phyloP scores from a whole-genome alignment of 2,888 invertebrate genomes.

The Trachelus troglodyta region DNA sequence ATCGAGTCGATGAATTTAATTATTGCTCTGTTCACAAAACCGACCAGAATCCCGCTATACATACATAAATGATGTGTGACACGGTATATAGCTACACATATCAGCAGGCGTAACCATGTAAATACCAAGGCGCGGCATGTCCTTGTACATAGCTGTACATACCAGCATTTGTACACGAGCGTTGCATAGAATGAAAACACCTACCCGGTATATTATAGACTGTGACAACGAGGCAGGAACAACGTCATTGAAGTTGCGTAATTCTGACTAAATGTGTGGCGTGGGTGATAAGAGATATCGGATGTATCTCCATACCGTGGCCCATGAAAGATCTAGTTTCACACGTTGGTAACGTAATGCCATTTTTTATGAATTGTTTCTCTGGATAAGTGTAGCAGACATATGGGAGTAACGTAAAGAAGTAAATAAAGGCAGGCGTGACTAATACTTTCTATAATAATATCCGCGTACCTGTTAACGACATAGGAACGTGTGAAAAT shows the following conservation, averaged over 20 bases:
- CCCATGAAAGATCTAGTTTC: neutral
- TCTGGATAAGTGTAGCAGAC: neutral
- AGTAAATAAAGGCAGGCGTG: too few relatives aligned
- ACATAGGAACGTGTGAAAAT: neutral
- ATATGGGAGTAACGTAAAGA: too few relatives aligned
- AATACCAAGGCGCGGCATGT: slow-evolving; percentile 37
- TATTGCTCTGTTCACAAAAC: neutral
- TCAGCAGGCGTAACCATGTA: neutral
- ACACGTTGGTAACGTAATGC: neutral
- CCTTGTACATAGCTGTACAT: slow-evolving; percentile 34
- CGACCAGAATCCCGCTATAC: neutral
- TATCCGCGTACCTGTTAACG: neutral
- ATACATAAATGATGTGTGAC: neutral
- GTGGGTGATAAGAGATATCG: neutral
- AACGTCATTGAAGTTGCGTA: neutral
- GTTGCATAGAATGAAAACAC: slow-evolving; percentile 24
- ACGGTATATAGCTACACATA: slow-evolving; percentile 1
- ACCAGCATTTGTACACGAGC: slow-evolving; percentile 28
- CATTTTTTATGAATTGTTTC: neutral
- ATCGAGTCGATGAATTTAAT: neutral
- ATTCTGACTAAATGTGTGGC: neutral
- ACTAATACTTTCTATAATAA: neutral
- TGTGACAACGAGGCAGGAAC: neutral
- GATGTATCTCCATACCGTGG: neutral
- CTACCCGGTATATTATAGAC: neutral